phyloP scores from a whole-genome alignment of 1,140 invertebrate genomes.

The Drosophila athabasca region DNA sequence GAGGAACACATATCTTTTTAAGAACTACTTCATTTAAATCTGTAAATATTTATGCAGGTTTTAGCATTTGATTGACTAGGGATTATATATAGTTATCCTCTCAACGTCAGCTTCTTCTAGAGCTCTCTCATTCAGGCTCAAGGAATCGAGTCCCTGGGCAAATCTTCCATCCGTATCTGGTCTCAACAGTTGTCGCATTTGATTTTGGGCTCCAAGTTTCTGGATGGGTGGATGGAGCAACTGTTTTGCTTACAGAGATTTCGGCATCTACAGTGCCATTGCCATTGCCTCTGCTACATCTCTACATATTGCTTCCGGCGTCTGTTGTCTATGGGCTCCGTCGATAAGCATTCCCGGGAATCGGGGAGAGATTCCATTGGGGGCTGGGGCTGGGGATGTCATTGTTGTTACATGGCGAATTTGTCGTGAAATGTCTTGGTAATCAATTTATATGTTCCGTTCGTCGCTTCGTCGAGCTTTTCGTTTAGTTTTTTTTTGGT shows the following conservation, averaged over 20 bases:
- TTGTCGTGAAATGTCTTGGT: constrained; percentile 73
- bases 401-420: constrained; percentile 71
- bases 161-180: constrained; percentile 2
- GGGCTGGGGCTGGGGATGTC: constrained; percentile 21
- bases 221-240: background rate
- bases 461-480: constrained; percentile 18
- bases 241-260: constrained; percentile 11
- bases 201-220: constrained; percentile 9
- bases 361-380: no score
- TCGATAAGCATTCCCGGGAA: background rate
- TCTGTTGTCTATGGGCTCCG: constrained; percentile 38
- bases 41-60: no score
- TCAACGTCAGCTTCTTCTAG: no score
- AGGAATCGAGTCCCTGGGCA: no score
- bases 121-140: no score
- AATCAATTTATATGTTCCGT: constrained; percentile 72
- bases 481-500: constrained; percentile 36
- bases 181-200: constrained; percentile 39
- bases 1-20: no score
- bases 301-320: constrained; percentile 46
- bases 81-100: no score
- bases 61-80: no score
- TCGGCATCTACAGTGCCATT: background rate
- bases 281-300: constrained; percentile 12
- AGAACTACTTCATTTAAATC: no score